Base-by-base conservation (phyloP, 2,888 invertebrate genomes). In the Tenodera sinensis region DNA sequence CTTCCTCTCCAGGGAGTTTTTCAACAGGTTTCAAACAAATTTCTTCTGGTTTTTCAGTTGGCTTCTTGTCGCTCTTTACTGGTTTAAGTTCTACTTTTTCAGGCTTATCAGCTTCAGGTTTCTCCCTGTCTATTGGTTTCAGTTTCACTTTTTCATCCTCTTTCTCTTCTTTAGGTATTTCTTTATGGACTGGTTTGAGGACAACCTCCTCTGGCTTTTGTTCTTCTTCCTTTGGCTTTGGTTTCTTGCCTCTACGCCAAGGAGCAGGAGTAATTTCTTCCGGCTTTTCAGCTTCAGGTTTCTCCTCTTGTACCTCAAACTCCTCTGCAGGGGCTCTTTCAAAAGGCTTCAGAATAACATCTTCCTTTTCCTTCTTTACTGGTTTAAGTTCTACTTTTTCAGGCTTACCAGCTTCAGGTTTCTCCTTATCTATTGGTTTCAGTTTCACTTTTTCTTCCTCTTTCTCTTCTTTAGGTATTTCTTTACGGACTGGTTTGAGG, bases 401-500 rank as follows among this genome's bases (percentile, higher is more conserved):
- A 27, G 83, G 82, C 42, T 87, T 20, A 12, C 25, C 34, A 87
- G 84, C 34, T 85, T 89, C 34, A 83, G 89, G 54, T 34, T 83
- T 89, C 86, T 89, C 86, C 54, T 88, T 89, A 15, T 20, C 82
- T 14, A 87, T 83, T 0, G 93, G 93, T 90, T 93, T 92, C 2
- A 93, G 83, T 30, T 91, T 91, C 0, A 92, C 89, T 6, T 92
- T 91, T 0, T 91, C 91, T 84, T 92, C 91, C 27, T 92, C 91
- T 83, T 91, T 89, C 12, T 91, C 91, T 3, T 84, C 30, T 25
- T 28, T 84, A 25, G 25, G 25, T 14, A 28, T 28, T 0, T 84
- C 84, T 30, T 84, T 84, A 30, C 34, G 84, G 2, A 84, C 30
- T 90, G 92, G 91, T 91, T 92, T 92, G 20, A 92, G 90, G 88